These are phyloP conservation scores for Zaprionus ghesquierei DNA, from an alignment of 1,140 invertebrate genomes.

Conservation along the genomic window DNA sequence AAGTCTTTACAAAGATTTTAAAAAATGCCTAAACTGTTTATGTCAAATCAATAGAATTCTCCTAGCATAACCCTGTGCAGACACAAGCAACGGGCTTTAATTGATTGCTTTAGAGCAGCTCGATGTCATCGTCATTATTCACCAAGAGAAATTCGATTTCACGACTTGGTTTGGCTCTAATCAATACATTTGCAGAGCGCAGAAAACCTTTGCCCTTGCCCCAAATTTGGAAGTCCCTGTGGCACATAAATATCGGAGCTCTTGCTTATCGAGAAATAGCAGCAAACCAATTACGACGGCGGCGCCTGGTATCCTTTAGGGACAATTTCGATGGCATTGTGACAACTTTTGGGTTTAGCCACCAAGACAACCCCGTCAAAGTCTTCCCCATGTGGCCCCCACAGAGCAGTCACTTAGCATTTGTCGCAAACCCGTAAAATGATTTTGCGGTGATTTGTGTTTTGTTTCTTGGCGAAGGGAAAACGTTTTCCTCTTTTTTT, in stretches of 20 bases:
- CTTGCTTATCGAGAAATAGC: conserved; percentile 21
- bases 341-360: conserved; percentile 14
- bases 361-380: background rate
- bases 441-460: conserved; percentile 42
- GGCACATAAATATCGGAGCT: conserved; percentile 19
- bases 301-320: conserved; percentile 1
- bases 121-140: background rate
- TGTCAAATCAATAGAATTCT: too few relatives aligned
- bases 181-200: conserved; percentile 8
- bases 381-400: background rate
- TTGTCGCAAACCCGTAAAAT: conserved; percentile 26
- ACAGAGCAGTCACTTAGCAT: conserved; percentile 18
- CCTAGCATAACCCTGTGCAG: too few relatives aligned
- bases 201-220: background rate
- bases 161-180: background rate
- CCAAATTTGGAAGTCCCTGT: background rate
- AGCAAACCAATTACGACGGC: conserved; percentile 23
- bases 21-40: too few relatives aligned
- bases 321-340: conserved; percentile 9
- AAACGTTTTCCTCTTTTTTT: background rate
- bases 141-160: background rate
- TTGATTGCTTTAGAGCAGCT: background rate
- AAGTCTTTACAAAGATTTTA: too few relatives aligned
- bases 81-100: background rate
- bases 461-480: background rate